phyloP scores from a whole-genome alignment of 2,113 vertebrate species.

The Taxidea taxus region DNA sequence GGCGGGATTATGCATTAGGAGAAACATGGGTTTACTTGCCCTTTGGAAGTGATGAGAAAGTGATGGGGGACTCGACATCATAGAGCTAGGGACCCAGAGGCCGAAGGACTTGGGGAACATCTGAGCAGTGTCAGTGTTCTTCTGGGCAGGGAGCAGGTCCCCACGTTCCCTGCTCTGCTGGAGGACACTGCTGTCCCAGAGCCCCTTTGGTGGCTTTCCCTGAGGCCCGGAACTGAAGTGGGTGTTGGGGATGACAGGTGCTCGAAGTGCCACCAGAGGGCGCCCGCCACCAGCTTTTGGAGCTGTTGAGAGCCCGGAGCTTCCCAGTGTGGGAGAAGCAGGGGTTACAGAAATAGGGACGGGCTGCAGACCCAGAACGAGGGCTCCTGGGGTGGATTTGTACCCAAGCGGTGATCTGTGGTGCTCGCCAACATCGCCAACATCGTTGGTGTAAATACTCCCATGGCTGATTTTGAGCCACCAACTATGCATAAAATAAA shows the following conservation, averaged over 20 bases:
- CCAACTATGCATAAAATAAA: rapidly evolving
- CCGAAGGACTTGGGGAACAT: background rate
- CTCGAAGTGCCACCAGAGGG: slow-evolving; percentile 37
- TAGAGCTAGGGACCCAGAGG: background rate
- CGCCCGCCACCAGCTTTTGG: background rate
- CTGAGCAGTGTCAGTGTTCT: too few species aligned
- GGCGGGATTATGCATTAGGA: background rate
- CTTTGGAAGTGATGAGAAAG: background rate
- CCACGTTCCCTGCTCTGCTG: background rate
- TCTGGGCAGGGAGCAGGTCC: background rate
- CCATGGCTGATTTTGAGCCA: background rate
- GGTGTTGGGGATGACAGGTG: rapidly evolving
- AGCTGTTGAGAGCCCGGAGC: rapidly evolving
- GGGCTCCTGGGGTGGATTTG: background rate
- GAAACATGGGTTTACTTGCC: background rate
- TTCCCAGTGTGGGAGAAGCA: rapidly evolving
- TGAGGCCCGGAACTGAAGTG: background rate
- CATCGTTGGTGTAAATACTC: background rate
- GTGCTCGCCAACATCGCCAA: background rate
- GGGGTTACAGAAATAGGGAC: rapidly evolving
- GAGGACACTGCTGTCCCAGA: background rate
- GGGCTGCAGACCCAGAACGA: background rate
- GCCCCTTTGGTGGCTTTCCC: background rate
- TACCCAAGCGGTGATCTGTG: background rate
- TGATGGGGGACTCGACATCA: background rate